phyloP scores from a whole-genome alignment of 2,797 vertebrate genomes.

The Helicolenus hilgendorfi region DNA sequence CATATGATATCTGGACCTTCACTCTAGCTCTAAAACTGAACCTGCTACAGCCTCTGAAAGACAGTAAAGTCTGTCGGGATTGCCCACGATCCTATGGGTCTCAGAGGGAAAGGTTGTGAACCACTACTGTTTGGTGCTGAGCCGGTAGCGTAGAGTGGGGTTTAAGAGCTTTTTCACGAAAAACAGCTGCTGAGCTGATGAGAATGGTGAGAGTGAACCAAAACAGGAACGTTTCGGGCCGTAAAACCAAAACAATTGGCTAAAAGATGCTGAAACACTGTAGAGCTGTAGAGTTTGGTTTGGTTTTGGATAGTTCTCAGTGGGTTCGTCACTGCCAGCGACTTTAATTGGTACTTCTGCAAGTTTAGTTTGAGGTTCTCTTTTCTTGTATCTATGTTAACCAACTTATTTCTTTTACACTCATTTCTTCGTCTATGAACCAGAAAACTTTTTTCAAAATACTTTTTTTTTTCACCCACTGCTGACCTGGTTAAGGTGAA shows the following conservation, averaged over 20 bases:
- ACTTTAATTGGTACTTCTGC: not conserved
- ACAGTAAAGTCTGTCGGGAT: too few relatives aligned
- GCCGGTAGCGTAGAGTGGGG: not conserved
- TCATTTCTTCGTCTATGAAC: not conserved
- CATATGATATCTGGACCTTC: too few relatives aligned
- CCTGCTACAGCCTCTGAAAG: too few relatives aligned
- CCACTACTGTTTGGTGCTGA: not conserved
- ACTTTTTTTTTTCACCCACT: not conserved
- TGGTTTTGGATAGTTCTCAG: not conserved
- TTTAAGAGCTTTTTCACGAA: not conserved
- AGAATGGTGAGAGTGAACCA: not conserved
- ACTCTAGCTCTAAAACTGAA: too few relatives aligned
- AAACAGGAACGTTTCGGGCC: not conserved
- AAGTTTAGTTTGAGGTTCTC: not conserved
- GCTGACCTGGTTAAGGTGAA: not conserved
- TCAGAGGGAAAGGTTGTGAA: too few relatives aligned
- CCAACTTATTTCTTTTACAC: not conserved
- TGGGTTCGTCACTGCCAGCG: not conserved
- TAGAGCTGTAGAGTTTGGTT: not conserved
- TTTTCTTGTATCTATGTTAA: not conserved
- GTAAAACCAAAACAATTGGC: not conserved
- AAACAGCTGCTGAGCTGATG: not conserved
- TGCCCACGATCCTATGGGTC: too few relatives aligned
- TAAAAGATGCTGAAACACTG: not conserved
- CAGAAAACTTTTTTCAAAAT: not conserved